These are phyloP conservation scores for Centropristis striata DNA, from an alignment of 2,113 vertebrate genomes.

Conservation along the genomic window DNA sequence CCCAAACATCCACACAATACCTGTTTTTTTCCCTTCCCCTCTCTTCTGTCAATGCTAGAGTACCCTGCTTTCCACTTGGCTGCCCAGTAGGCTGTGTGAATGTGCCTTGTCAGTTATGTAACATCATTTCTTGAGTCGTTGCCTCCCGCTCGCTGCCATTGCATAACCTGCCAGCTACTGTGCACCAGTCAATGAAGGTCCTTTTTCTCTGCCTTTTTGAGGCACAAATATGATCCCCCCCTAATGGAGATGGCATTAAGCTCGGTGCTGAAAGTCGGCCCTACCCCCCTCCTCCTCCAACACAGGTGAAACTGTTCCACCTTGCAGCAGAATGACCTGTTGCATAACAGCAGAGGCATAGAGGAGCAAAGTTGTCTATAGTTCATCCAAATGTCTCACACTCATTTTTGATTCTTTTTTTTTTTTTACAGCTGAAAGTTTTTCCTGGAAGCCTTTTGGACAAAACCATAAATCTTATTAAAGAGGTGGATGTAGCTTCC, in stretches of 20 bases:
- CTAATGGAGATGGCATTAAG: slow-evolving; percentile 62
- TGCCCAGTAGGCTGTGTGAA: slow-evolving; percentile 73
- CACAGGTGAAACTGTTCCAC: slow-evolving; percentile 61
- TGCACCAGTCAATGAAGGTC: slow-evolving; percentile 46
- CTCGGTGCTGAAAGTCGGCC: slow-evolving; percentile 49
- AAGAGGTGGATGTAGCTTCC: no score
- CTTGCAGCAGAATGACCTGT: slow-evolving; percentile 40
- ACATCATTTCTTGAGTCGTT: slow-evolving; percentile 76
- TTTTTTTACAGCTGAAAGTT: background rate
- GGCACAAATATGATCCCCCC: slow-evolving; percentile 69
- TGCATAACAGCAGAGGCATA: slow-evolving; percentile 43
- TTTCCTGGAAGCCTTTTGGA: background rate
- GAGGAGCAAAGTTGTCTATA: slow-evolving; percentile 22
- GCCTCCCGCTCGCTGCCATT: slow-evolving; percentile 66
- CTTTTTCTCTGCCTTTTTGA: slow-evolving; percentile 61
- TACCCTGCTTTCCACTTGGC: slow-evolving; percentile 72
- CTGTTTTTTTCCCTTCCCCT: slow-evolving; percentile 13
- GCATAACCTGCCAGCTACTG: slow-evolving; percentile 72
- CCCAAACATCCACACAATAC: slow-evolving; percentile 63
- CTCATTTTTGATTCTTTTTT: background rate
- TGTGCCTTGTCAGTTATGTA: slow-evolving; percentile 77
- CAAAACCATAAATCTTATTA: no score
- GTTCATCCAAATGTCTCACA: slow-evolving; percentile 13
- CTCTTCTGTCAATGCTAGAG: slow-evolving; percentile 41
- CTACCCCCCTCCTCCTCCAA: background rate